These are phyloP conservation scores for Antheraea mylitta DNA, from an alignment of 1,140 invertebrate species.

Conservation along the genomic window DNA sequence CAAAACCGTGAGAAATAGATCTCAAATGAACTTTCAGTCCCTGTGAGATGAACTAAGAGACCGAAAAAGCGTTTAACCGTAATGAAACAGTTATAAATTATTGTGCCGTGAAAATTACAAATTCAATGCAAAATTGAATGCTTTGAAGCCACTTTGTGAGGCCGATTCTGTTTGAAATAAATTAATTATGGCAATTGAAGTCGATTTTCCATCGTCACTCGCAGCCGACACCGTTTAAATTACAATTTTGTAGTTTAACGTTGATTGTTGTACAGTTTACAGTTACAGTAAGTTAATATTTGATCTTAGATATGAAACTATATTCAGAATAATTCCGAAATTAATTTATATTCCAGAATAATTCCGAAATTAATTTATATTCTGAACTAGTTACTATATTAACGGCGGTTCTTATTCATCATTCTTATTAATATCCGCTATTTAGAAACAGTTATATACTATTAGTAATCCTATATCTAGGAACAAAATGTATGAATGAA, in stretches of 20 bases:
- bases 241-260: constrained; percentile 49
- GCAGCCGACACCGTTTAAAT: constrained; percentile 56
- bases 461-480: too few species aligned
- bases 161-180: constrained; percentile 70
- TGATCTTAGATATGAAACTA: constrained; percentile 7
- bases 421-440: too few species aligned
- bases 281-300: constrained; percentile 21
- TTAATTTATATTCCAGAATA: too few species aligned
- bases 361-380: too few species aligned
- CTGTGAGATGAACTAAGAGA: constrained; percentile 26
- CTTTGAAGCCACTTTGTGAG: constrained; percentile 57
- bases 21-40: constrained; percentile 41
- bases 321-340: too few species aligned
- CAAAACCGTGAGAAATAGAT: constrained; percentile 67
- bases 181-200: constrained; percentile 72
- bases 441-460: too few species aligned
- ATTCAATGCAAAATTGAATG: constrained; percentile 74
- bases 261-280: constrained; percentile 38
- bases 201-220: constrained; percentile 59
- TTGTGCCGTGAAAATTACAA: constrained; percentile 75
- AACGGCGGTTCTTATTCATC: too few species aligned
- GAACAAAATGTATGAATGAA: too few species aligned
- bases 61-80: constrained; percentile 63
- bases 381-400: too few species aligned
- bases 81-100: constrained; percentile 72